Base-by-base conservation (phyloP, 2,888 invertebrate species). In the Drosophila lutescens region DNA sequence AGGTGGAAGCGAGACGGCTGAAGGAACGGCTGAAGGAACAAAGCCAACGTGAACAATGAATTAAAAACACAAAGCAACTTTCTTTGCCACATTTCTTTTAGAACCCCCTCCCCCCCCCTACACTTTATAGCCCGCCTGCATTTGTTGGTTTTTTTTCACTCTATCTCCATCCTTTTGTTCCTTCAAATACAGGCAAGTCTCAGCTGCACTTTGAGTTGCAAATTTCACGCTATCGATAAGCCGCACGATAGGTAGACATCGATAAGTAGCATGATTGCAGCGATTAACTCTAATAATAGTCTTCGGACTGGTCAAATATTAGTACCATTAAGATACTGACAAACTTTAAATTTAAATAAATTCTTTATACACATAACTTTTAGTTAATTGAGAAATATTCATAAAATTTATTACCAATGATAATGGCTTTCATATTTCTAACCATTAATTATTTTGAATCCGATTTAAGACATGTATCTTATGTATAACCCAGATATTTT, bases 41-140 rank as follows among this genome's bases (percentile, higher is more conserved):
- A 61, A 53, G 73, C 67, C 65, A 44, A 63, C 76, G 67, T 53
- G 66, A 70, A 76, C 70, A 74, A 76, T 76, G 72, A 73, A 68
- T 76, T 59, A 68, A 63, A 63, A 68, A 61, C 62, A 74, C 60
- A 74, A 77, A 57, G 78, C 46, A 67, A 85, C 73, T 82, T 77
- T 74, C 76, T 72, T 81, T 51, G 46, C 82, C 68, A 87, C 79
- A 79, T 68, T 73, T 69, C 38, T 46, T 69, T 54, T 46, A 43
- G 43, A 13, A 8, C 30, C 40, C 32, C 12, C 10, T 4, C 26
- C 7, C 6, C 7, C 1, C 26, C 6, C 26, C 6, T 8, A 30
- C 8, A 47, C 30, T 47, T 47, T 47, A 23, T 40, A 26, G 20
- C 6, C 32, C n/a, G 13, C 12, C 44, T 23, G 13, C 20, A 23